Conservation (phyloP, 2,888 invertebrate species). For the Volucella bombylans region DNA sequence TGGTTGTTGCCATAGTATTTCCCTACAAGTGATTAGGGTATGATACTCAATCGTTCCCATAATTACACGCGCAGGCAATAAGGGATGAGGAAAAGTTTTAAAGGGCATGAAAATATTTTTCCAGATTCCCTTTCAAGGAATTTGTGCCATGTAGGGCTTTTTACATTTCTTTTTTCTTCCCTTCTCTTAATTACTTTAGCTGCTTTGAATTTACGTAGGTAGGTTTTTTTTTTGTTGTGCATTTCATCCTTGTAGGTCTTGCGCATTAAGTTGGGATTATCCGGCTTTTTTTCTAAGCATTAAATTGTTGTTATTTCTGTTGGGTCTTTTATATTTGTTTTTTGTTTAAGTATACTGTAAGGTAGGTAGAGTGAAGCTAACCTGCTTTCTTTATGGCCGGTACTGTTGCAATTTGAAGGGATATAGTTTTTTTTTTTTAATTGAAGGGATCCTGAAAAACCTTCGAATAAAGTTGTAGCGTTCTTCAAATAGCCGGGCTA, state of each 20-base stretch:
- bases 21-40: constrained; percentile 5
- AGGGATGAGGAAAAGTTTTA: not conserved
- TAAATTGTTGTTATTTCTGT: not conserved
- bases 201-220: constrained; percentile 28
- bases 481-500: no score
- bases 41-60: constrained; percentile 8
- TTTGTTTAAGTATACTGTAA: not conserved
- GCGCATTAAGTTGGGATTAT: not conserved
- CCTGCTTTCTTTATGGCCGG: not conserved
- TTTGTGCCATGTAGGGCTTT: not conserved
- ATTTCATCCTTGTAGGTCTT: not conserved
- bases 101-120: constrained; percentile 1
- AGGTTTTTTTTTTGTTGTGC: constrained; percentile 9
- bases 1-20: constrained; percentile 3
- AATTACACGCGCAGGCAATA: constrained; percentile 12
- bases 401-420: no score
- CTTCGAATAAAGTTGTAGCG: no score
- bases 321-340: constrained; percentile 2
- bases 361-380: not conserved
- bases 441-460: no score
- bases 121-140: constrained; percentile 6
- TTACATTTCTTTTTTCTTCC: not conserved
- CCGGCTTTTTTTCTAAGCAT: not conserved
- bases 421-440: no score
- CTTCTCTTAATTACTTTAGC: constrained; percentile 34